phyloP scores from a whole-genome alignment of 2,888 invertebrate species.

The Anodontia alba region DNA sequence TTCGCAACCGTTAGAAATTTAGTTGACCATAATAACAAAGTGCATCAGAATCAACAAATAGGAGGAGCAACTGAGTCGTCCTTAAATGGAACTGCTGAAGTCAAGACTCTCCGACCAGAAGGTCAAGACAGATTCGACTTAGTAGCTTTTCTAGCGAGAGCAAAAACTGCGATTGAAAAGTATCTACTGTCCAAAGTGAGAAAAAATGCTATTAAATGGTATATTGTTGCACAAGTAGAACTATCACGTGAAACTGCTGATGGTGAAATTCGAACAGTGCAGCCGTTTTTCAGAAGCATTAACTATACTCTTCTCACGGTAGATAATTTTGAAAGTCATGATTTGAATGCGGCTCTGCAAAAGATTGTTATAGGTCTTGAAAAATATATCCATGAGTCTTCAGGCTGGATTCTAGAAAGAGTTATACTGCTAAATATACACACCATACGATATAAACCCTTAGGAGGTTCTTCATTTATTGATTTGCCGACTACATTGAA shows the following conservation, averaged over 20 bases:
- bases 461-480: conserved; percentile 21
- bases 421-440: neutral
- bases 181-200: neutral
- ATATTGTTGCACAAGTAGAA: conserved; percentile 23
- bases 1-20: neutral
- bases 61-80: conserved; percentile 11
- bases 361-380: neutral
- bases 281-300: conserved; percentile 27
- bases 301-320: conserved; percentile 10
- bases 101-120: neutral
- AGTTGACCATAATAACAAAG: neutral
- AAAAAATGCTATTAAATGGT: conserved; percentile 23
- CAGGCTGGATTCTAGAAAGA: conserved; percentile 11
- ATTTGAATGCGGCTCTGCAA: conserved; percentile 27
- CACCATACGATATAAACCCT: conserved; percentile 13
- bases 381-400: neutral
- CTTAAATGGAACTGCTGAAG: neutral
- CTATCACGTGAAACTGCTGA: conserved; percentile 5
- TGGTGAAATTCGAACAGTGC: neutral
- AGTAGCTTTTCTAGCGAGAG: conserved; percentile 16
- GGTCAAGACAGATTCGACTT: conserved; percentile 24
- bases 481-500: conserved; percentile 3
- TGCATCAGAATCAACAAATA: neutral
- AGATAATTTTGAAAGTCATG: neutral
- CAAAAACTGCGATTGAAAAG: neutral